Conservation (phyloP, 2,797 vertebrate species). For the Ctenopoma kingsleyae region DNA sequence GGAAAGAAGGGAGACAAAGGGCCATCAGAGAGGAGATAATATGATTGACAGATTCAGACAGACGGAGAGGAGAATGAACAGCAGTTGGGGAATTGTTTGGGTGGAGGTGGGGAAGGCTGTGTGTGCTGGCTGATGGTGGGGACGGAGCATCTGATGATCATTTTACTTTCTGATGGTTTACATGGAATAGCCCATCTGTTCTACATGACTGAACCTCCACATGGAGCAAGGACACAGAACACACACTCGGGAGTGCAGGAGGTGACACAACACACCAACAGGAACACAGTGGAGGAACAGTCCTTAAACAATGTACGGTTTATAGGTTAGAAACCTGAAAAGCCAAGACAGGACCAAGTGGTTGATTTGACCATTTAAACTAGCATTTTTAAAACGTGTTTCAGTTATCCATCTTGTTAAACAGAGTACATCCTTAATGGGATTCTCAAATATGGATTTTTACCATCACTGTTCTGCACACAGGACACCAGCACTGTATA, state of each 20-base stretch:
- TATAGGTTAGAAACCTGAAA: neutral
- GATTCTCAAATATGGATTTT: too few species aligned
- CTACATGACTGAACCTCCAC: conserved; percentile 41
- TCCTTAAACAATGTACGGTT: neutral
- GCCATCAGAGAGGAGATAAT: conserved; percentile 13
- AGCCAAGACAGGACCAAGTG: too few species aligned
- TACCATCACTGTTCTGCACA: too few species aligned
- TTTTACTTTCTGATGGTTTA: conserved; percentile 60
- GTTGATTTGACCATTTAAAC: conserved; percentile 4
- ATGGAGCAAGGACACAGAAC: conserved; percentile 39
- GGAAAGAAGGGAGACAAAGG: neutral
- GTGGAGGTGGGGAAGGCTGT: conserved; percentile 29
- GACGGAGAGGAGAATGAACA: conserved; percentile 18
- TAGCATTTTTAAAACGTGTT: too few species aligned
- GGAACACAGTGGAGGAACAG: neutral
- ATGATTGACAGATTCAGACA: conserved; percentile 17
- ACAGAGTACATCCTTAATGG: too few species aligned
- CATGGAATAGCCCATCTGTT: conserved; percentile 61
- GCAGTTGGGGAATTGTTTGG: conserved; percentile 46
- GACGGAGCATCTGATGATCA: conserved; percentile 44
- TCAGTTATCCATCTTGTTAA: too few species aligned
- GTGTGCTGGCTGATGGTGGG: conserved; percentile 17
- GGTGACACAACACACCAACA: neutral
- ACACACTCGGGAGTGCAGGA: conserved; percentile 8
- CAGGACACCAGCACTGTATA: too few species aligned